Evolutionary conservation across 37 sponge, comb jelly and placozoan species (phyloP), one percentile per base, ranked within the genome.

Genomic region (Lycopodina hypogea): DNA sequence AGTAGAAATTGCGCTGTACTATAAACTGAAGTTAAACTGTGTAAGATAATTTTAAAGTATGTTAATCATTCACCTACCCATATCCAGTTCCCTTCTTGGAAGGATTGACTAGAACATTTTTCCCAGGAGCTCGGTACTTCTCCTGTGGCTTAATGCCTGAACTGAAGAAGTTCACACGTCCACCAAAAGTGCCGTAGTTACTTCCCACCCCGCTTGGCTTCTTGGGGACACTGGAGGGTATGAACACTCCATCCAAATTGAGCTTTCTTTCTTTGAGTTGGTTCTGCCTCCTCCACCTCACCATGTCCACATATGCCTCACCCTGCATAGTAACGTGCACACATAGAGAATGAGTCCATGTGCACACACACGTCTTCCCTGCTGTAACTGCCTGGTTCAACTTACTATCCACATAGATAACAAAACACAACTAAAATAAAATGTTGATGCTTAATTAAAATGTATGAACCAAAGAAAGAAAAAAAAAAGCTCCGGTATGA

Each of bases 11-110:
- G n/a, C n/a, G n/a, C n/a, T n/a, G n/a, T n/a, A n/a, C n/a, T n/a
- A n/a, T n/a, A n/a, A n/a, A n/a, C n/a, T n/a, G n/a, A n/a, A n/a
- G n/a, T n/a, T n/a, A n/a, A n/a, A n/a, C n/a, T n/a, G n/a, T n/a
- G n/a, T n/a, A n/a, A n/a, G n/a, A n/a, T n/a, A n/a, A n/a, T n/a
- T n/a, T n/a, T n/a, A n/a, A n/a, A n/a, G n/a, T n/a, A n/a, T n/a
- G n/a, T n/a, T n/a, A n/a, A n/a, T n/a, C n/a, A 45, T 45, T 9
- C 48, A 45, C 92, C 66, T 81, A 95, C 86, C 97, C 97, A 83
- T 90, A 97, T 45, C 99, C 99, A 17, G 96, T 94, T 72, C 99
- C 99, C 28, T 69, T 87, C 88, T 97, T 97, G 65, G 89, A 81
- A 8, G 99, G 99, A 33, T 68, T 90, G 48, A 84, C 88, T 29